Evolutionary conservation across 1,140 invertebrate species (phyloP), one percentile per base, ranked within the genome.

Genomic region (Neodiprion fabricii): DNA sequence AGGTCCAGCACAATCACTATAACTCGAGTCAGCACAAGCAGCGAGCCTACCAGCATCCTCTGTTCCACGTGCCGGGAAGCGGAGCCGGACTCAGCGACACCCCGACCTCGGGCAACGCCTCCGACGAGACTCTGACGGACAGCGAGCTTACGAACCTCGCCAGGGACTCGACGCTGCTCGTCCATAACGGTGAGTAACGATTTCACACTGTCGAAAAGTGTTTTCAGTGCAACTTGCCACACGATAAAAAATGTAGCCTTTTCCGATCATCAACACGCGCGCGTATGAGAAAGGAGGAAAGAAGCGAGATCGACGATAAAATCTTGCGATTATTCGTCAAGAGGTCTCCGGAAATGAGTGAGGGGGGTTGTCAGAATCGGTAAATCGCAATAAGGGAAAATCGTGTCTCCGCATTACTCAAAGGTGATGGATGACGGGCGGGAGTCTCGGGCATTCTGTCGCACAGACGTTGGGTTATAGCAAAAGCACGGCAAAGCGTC

Each of bases 121-220:
- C 93, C 65, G 94, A 95, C 91, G 94, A 94, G 17, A 95, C 94
- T 1, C 90, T 95, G 75, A 95, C 94, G 9, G 94, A 95, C 85
- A 94, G 93, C 10, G 94, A 95, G 85, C 89, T 95, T 78, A 93
- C 94, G 77, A 87, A 87, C 72, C 90, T 95, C 76, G 93, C 94
- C 68, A 91, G 93, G 78, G 93, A 94, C 85, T 94, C 93, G 3
- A 94, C 94, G 61, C 91, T 94, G 50, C 92, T 94, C 74, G 93
- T 94, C 76, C 93, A 94, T 89, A 94, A 94, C 93, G 93, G 94
- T 94, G 74, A 92, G 91, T 88, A 14, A 48, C 70, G 48, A 14
- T 71, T 71, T 71, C 23, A 14, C 53, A 61, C 1, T 14, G 1
- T 28, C 67, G 10, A 23, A 23, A 28, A 9, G 28, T 40, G 28